Evolutionary conservation across 1,140 invertebrate species (phyloP).

Genomic region (Arion vulgaris): DNA sequence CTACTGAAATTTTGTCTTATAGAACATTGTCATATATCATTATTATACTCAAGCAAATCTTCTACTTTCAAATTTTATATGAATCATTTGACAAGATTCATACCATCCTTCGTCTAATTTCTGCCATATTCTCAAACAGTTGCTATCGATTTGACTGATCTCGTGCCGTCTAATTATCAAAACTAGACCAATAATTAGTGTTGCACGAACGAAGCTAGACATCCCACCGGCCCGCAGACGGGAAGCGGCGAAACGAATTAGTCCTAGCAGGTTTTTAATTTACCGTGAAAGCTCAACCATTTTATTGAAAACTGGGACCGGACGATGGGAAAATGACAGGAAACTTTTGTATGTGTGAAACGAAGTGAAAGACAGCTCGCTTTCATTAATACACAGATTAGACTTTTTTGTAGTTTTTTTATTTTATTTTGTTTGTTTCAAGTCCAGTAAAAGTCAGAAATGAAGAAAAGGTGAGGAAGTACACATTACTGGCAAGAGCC

Average conservation of each 20-base stretch:
- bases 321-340: neutral
- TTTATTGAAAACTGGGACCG: slow-evolving; percentile 5
- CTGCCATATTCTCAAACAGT: neutral
- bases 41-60: too few relatives aligned
- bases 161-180: slow-evolving; percentile 28
- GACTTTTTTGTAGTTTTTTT: neutral
- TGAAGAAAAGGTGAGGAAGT: too few relatives aligned
- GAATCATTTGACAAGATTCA: neutral
- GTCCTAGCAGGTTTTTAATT: slow-evolving; percentile 15
- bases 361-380: neutral
- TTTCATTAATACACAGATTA: slow-evolving; percentile 8
- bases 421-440: too few relatives aligned
- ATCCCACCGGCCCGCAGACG: slow-evolving; percentile 12
- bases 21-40: too few relatives aligned
- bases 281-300: neutral
- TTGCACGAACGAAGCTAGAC: neutral
- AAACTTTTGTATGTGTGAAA: neutral
- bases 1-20: too few relatives aligned
- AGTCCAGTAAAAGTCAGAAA: too few relatives aligned
- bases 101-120: neutral
- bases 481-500: too few relatives aligned
- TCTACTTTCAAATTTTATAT: too few relatives aligned
- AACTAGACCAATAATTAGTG: slow-evolving; percentile 18
- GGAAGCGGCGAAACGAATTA: slow-evolving; percentile 23
- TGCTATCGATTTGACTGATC: neutral